Evolutionary conservation across 2,113 vertebrate species (phyloP), one percentile per base, ranked within the genome.

Genomic region (Poeciliopsis occidentalis): DNA sequence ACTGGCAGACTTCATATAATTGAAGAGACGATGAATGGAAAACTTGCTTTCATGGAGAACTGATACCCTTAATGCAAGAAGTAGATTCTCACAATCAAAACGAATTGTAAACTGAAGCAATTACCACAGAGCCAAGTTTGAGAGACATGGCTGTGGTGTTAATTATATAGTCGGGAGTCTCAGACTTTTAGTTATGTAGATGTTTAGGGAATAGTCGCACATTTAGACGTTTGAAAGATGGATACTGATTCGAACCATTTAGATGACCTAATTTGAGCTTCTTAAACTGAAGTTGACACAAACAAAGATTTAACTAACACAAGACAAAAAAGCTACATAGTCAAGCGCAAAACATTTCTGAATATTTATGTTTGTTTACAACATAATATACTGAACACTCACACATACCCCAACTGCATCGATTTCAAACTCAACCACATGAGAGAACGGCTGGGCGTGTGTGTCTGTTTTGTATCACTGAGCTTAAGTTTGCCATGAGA

Each of bases 111-210:
- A 47, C 44, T 7, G 44, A 47, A 47, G 19, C 44, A 41, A 41
- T 41, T 13, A 7, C 5, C 64, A 7, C 64, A 39, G 30, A 22
- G 10, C 17, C 7, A 32, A 54, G 67, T 79, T 66, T 76, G 79
- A 86, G 60, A 87, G 77, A 86, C 63, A 63, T 70, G 75, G 10
- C 24, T 85, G 76, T 32, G 67, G 69, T 88, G 80, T 72, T 88
- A 86, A 87, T 87, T 88, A 86, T 71, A 88, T 79, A 73, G 81
- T 57, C 24, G 69, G 67, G 72, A 75, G 81, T 79, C 79, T 84
- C 79, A 73, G 62, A 74, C 67, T 88, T 70, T 86, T 81, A 87
- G 85, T 87, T 69, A 81, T 78, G 51, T 30, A 69, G 62, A 30
- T 71, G 61, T 78, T 75, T 75, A 39, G 68, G 39, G 64, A 68